A percentile compares a stretch with the other conserved stretches of the same genome.
Evolutionary conservation across 2,113 vertebrate species (phyloP).

Genomic region (Percopsis transmontana): DNA sequence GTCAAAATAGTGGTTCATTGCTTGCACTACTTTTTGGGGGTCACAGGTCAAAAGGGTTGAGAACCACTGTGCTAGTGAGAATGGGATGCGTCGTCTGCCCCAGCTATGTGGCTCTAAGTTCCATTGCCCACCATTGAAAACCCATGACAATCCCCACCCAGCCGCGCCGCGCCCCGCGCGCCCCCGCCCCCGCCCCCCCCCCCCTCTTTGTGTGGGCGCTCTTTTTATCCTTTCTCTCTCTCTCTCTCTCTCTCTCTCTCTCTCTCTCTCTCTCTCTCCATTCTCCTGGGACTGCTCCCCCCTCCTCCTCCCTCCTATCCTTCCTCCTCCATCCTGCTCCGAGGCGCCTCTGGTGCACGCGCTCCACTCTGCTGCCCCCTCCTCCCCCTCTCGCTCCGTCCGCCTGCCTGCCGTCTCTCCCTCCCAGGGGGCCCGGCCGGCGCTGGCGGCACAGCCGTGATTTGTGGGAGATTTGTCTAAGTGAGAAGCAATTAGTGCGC

Average conservation of each 20-base stretch:
- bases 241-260: background rate
- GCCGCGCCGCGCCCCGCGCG: too few relatives aligned
- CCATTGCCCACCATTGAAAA: too few relatives aligned
- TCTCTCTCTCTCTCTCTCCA: constrained; percentile 41
- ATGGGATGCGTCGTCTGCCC: too few relatives aligned
- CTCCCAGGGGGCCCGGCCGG: constrained; percentile 73
- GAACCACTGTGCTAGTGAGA: too few relatives aligned
- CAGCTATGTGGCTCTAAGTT: too few relatives aligned
- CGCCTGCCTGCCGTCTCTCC: constrained; percentile 73
- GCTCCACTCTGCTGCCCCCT: constrained; percentile 55
- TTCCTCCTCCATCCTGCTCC: constrained; percentile 70
- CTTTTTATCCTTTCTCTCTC: background rate
- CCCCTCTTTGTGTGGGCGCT: too few relatives aligned
- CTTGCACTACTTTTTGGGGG: too few relatives aligned
- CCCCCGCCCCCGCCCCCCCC: too few relatives aligned
- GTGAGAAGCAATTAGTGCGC: constrained; percentile 85
- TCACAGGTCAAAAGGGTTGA: too few relatives aligned
- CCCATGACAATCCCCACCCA: too few relatives aligned
- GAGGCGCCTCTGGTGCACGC: constrained; percentile 78
- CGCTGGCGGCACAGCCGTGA: constrained; percentile 78
- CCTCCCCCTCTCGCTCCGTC: constrained; percentile 46
- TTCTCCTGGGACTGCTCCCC: constrained; percentile 64
- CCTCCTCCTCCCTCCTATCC: constrained; percentile 34
- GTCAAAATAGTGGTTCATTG: too few relatives aligned
- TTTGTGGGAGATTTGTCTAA: constrained; percentile 85